Evolutionary conservation across 2,113 vertebrate genomes (phyloP).

Genomic region (Lophotis ruficrista): DNA sequence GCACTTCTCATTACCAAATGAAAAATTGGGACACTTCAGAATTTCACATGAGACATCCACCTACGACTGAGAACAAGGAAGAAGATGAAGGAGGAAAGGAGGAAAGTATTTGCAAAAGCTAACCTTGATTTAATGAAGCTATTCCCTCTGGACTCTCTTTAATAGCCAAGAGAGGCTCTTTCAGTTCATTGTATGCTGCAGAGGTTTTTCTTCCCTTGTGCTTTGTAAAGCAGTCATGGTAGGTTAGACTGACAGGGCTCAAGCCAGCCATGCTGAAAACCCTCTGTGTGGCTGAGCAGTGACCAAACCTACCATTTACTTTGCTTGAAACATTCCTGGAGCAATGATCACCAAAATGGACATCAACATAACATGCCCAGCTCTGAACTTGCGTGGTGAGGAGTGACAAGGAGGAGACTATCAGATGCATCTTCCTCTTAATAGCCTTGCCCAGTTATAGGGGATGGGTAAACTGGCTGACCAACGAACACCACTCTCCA

Average conservation of each 20-base stretch:
- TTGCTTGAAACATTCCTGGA: not conserved
- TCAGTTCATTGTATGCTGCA: not conserved
- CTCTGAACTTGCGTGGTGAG: not conserved
- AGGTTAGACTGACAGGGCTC: not conserved
- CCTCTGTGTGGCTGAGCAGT: not conserved
- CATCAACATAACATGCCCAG: fast-evolving
- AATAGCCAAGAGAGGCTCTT: not conserved
- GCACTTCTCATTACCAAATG: not conserved
- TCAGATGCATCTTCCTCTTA: not conserved
- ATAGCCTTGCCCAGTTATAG: not conserved
- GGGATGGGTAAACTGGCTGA: not conserved
- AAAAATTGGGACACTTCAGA: not conserved
- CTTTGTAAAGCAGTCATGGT: fast-evolving
- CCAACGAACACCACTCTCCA: not conserved
- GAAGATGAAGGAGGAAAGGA: not conserved
- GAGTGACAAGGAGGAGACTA: not conserved
- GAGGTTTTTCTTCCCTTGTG: not conserved
- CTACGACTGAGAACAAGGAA: not conserved
- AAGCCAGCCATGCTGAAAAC: not conserved
- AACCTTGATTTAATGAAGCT: not conserved
- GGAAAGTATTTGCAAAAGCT: not conserved
- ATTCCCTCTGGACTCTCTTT: not conserved
- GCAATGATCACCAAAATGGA: not conserved
- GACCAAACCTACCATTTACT: not conserved
- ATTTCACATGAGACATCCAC: not conserved